Evolutionary conservation across 2,113 vertebrate species (phyloP).

Genomic region (Hippopotamus amphibius): DNA sequence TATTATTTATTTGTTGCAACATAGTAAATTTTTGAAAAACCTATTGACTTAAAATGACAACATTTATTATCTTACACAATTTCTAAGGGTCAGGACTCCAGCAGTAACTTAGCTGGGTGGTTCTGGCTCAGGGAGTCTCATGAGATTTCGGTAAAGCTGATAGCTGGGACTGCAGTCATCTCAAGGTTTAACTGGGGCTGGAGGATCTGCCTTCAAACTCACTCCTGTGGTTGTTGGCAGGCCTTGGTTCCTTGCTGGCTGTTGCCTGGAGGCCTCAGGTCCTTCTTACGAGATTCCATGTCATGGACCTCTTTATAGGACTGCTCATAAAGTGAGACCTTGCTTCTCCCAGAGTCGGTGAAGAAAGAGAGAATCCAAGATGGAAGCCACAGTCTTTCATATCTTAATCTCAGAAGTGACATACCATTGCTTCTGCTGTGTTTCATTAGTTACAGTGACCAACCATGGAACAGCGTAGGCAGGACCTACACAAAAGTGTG

Average conservation of each 20-base stretch:
- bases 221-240: background rate
- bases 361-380: conserved; percentile 6
- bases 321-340: conserved; percentile 11
- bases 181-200: background rate
- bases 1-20: background rate
- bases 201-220: background rate
- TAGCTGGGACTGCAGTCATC: background rate
- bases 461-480: background rate
- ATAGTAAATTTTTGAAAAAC: conserved; percentile 18
- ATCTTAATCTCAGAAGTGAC: conserved; percentile 33
- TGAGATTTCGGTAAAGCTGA: background rate
- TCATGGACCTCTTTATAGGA: background rate
- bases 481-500: background rate
- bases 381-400: background rate
- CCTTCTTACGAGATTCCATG: background rate
- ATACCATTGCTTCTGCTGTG: background rate
- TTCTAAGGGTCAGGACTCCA: background rate
- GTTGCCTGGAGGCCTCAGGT: background rate
- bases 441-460: background rate
- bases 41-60: background rate
- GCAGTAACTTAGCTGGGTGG: background rate
- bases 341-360: background rate
- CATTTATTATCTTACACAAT: background rate
- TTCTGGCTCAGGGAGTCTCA: background rate
- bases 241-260: background rate